Percentiles rank a stretch among this genome's conserved stretches.
These are phyloP conservation scores for Monodelphis domestica DNA, from an alignment of 2,797 vertebrate species.

Conservation along the genomic window DNA sequence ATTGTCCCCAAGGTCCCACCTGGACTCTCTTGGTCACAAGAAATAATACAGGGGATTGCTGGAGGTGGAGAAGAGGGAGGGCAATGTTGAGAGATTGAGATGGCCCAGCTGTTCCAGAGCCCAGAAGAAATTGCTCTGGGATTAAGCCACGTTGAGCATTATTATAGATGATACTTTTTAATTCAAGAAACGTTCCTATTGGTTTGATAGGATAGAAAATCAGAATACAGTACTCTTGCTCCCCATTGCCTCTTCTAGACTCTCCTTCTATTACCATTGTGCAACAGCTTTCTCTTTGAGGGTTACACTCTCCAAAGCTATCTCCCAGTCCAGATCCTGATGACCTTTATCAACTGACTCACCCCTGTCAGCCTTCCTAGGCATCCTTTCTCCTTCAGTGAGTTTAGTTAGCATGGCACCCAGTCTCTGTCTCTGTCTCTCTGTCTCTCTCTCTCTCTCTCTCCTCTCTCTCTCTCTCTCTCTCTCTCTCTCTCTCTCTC, in stretches of 20 bases:
- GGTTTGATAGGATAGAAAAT: neutral
- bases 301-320: neutral
- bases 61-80: neutral
- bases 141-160: conserved; percentile 57
- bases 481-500: too few species aligned
- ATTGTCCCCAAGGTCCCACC: neutral
- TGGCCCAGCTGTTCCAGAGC: neutral
- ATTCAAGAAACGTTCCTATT: neutral
- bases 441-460: too few species aligned
- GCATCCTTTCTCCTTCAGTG: neutral
- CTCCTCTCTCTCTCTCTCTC: too few species aligned
- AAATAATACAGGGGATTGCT: neutral
- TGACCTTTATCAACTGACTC: neutral
- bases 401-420: neutral
- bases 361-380: neutral
- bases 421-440: neutral
- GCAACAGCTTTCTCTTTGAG: neutral
- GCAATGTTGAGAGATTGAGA: neutral
- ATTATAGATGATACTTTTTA: conserved; percentile 7
- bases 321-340: neutral
- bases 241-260: neutral
- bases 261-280: neutral
- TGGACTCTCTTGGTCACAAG: neutral
- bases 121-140: conserved; percentile 15
- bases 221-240: neutral